These are phyloP conservation scores for Meteorus cinctellus DNA, from an alignment of 2,888 invertebrate species.

Conservation along the genomic window DNA sequence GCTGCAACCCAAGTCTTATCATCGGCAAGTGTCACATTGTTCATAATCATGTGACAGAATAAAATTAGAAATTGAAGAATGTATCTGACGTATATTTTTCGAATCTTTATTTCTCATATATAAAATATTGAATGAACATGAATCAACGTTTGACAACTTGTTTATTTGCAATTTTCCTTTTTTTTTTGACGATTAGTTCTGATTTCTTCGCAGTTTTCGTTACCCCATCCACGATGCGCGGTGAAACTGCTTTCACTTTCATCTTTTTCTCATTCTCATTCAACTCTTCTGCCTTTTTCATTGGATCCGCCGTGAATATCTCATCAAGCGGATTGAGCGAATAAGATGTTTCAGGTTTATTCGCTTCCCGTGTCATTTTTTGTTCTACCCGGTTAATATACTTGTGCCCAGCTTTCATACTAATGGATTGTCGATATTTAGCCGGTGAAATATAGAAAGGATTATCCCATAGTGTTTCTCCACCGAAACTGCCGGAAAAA, in stretches of 20 bases:
- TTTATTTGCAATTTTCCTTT: background rate
- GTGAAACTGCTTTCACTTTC: background rate
- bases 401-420: slow-evolving; percentile 81
- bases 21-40: no score
- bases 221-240: no score
- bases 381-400: slow-evolving; percentile 88
- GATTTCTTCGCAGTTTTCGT: background rate
- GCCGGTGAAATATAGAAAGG: slow-evolving; percentile 92
- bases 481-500: slow-evolving; percentile 96
- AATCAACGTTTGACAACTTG: background rate
- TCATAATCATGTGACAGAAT: no score
- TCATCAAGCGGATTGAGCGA: slow-evolving; percentile 83
- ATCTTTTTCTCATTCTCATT: background rate
- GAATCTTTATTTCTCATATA: no score
- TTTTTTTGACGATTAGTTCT: background rate
- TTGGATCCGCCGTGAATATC: slow-evolving; percentile 77
- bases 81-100: no score
- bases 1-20: no score
- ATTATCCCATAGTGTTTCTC: slow-evolving; percentile 94
- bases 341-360: slow-evolving; percentile 83
- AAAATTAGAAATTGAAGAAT: no score
- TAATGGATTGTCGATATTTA: slow-evolving; percentile 83
- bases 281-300: slow-evolving; percentile 20
- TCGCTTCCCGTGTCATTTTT: slow-evolving; percentile 83
- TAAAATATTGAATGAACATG: no score